Evolutionary conservation across 2,888 invertebrate species (phyloP).

Genomic region (Aquatica leii): DNA sequence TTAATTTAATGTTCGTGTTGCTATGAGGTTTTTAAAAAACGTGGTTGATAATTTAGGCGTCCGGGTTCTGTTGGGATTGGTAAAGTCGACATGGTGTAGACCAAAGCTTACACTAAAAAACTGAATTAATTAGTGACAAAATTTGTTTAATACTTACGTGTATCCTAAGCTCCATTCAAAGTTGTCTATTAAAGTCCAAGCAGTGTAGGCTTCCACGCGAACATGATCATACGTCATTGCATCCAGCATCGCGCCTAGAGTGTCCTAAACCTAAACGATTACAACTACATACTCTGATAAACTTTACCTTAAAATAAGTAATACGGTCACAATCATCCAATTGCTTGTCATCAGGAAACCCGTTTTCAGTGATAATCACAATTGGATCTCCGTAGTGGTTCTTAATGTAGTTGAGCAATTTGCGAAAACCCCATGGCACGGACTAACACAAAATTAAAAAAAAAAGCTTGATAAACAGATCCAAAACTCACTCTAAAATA

Average conservation of each 20-base stretch:
- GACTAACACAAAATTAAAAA: not conserved
- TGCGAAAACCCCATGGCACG: slow-evolving; percentile 70
- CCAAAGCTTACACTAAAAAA: not conserved
- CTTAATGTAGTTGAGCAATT: slow-evolving; percentile 69
- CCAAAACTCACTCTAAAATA: slow-evolving; percentile 45
- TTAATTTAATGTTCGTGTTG: not conserved
- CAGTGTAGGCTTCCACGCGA: slow-evolving; percentile 7
- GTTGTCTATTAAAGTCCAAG: slow-evolving; percentile 13
- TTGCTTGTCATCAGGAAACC: slow-evolving; percentile 45
- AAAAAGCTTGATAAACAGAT: not conserved
- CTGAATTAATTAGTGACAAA: not conserved
- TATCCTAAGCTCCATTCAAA: slow-evolving; percentile 16
- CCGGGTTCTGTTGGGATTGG: not conserved
- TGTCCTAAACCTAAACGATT: not conserved
- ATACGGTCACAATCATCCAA: slow-evolving; percentile 31
- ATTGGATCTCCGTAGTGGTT: slow-evolving; percentile 66
- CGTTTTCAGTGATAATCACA: slow-evolving; percentile 70
- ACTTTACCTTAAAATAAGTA: slow-evolving; percentile 35
- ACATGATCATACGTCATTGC: slow-evolving; percentile 5
- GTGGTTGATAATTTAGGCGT: not conserved
- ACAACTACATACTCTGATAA: no score
- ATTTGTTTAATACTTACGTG: slow-evolving; percentile 1
- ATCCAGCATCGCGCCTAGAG: slow-evolving; percentile 9
- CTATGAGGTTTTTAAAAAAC: not conserved
- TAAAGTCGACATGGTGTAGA: not conserved